Conservation (phyloP, 1,140 invertebrate species). For the Achatina immaculata region DNA sequence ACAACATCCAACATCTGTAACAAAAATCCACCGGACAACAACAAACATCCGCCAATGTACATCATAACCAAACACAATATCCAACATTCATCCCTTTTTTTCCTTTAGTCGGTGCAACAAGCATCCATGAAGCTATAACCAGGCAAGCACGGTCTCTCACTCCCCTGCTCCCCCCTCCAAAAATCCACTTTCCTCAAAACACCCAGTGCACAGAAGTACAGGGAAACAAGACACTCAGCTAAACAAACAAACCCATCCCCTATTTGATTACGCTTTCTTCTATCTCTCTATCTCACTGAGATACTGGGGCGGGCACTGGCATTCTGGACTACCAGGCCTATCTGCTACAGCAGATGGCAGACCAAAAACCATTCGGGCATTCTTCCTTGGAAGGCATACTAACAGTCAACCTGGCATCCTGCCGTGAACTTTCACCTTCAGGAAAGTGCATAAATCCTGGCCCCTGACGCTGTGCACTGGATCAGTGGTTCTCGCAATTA, state of each 20-base stretch:
- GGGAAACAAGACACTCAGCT: neutral
- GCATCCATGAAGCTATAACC: no score
- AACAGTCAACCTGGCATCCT: slow-evolving; percentile 1
- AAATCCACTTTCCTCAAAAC: no score
- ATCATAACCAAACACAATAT: no score
- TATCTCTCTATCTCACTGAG: neutral
- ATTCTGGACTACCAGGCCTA: neutral
- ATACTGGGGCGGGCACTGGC: neutral
- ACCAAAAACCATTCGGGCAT: neutral
- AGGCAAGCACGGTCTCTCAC: no score
- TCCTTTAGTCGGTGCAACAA: no score
- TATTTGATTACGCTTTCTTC: neutral
- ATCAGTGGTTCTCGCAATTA: no score
- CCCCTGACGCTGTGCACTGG: neutral
- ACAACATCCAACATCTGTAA: no score
- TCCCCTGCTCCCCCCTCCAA: no score
- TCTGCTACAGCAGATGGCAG: neutral
- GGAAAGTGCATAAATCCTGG: neutral
- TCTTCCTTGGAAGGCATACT: neutral
- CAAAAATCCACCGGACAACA: no score
- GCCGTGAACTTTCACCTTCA: slow-evolving; percentile 3
- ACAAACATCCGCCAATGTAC: no score
- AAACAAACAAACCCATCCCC: neutral
- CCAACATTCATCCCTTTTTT: no score
- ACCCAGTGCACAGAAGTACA: no score